These are phyloP conservation scores for Formica aserva DNA, from an alignment of 2,888 invertebrate genomes.

Conservation along the genomic window DNA sequence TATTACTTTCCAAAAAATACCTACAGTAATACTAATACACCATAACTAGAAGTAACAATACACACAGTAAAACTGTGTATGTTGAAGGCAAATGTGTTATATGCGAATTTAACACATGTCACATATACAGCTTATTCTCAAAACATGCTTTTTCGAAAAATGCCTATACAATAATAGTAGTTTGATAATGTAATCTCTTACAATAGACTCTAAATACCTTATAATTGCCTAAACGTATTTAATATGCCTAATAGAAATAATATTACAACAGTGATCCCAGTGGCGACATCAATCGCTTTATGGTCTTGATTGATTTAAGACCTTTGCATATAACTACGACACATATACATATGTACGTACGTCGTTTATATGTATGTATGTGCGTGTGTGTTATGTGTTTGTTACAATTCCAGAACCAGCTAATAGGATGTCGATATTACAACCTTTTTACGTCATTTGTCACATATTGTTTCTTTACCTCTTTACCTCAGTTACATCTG, in stretches of 20 bases:
- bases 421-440: constrained; percentile 73
- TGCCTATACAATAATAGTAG: constrained; percentile 3
- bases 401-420: constrained; percentile 65
- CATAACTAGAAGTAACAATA: background rate
- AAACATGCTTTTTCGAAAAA: constrained; percentile 21
- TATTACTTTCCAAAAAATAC: constrained; percentile 10
- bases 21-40: constrained; percentile 19
- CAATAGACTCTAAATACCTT: constrained; percentile 61
- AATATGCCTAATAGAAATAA: constrained; percentile 66
- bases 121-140: constrained; percentile 5
- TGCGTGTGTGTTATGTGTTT: constrained; percentile 60
- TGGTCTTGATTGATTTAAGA: constrained; percentile 63
- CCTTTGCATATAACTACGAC: constrained; percentile 59
- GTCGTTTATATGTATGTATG: constrained; percentile 55
- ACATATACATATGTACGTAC: constrained; percentile 43
- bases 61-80: constrained; percentile 1
- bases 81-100: background rate
- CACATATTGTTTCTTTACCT: constrained; percentile 83
- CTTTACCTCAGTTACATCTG: constrained; percentile 84
- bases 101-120: background rate
- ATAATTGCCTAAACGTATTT: constrained; percentile 65
- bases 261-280: constrained; percentile 75
- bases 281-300: constrained; percentile 71
- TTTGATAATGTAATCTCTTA: constrained; percentile 62
- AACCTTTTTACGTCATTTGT: constrained; percentile 83